Conservation (phyloP, 2,797 vertebrate species). For the Anguilla marmorata region DNA sequence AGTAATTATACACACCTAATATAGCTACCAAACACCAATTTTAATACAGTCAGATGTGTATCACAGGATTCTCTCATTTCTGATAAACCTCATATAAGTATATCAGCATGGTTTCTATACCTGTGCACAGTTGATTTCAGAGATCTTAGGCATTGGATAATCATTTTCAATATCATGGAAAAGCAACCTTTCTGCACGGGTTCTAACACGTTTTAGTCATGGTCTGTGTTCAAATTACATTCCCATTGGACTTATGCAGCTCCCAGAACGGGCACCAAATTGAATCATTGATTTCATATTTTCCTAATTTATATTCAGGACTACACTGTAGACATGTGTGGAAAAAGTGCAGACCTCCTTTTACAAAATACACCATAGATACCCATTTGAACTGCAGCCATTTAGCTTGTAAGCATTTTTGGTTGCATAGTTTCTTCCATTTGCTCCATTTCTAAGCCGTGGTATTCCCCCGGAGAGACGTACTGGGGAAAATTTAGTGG, state of each 20-base stretch:
- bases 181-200: not conserved
- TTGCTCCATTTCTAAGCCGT: not conserved
- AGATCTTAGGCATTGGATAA: not conserved
- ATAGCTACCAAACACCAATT: too few species aligned
- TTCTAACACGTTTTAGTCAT: not conserved
- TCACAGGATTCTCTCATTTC: not conserved
- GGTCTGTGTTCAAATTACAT: not conserved
- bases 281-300: not conserved
- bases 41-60: not conserved
- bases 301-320: not conserved
- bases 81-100: not conserved
- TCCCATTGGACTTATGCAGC: not conserved
- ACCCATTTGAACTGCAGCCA: not conserved
- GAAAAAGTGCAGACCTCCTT: not conserved
- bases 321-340: not conserved
- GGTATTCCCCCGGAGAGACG: not conserved
- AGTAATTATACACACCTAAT: too few species aligned
- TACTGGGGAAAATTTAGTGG: not conserved
- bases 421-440: not conserved
- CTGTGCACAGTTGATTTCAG: not conserved
- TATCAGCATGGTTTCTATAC: not conserved
- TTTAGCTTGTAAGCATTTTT: not conserved
- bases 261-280: not conserved
- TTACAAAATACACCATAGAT: not conserved
- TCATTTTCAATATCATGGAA: not conserved